A percentile compares a stretch with the other conserved stretches of the same genome.
phyloP scores from a whole-genome alignment of 2,888 invertebrate genomes.

The Brenthis hecate region DNA sequence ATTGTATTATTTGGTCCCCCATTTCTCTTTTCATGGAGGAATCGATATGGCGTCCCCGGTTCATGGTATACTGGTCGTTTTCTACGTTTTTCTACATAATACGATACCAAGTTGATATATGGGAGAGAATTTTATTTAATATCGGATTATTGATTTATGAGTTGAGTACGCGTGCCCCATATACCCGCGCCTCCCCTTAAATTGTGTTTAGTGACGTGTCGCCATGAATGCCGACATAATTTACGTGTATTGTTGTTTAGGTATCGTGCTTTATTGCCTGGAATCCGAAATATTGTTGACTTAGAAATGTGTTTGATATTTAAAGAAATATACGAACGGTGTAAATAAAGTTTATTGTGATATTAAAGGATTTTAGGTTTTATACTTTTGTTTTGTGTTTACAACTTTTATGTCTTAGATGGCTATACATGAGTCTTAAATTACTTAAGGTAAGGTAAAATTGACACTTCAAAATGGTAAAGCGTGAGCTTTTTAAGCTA shows the following conservation, averaged over 20 bases:
- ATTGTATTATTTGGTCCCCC: slow-evolving; percentile 49
- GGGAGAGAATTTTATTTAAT: slow-evolving; percentile 74
- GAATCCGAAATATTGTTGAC: slow-evolving; percentile 17
- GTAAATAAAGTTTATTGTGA: too few species aligned
- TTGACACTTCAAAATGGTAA: too few species aligned
- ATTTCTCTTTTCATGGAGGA: slow-evolving; percentile 31
- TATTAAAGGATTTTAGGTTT: too few species aligned
- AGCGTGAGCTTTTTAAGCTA: too few species aligned
- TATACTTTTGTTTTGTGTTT: too few species aligned
- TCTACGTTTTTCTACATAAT: slow-evolving; percentile 61
- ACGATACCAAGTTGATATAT: slow-evolving; percentile 62
- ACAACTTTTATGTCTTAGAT: too few species aligned
- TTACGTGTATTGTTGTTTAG: slow-evolving; percentile 50
- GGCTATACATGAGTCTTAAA: too few species aligned
- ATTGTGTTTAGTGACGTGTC: slow-evolving; percentile 60
- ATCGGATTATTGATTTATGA: slow-evolving; percentile 76
- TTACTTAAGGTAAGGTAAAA: too few species aligned
- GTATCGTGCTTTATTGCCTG: slow-evolving; percentile 27
- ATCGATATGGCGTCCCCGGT: slow-evolving; percentile 34
- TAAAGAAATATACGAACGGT: slow-evolving; percentile 10
- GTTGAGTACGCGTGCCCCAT: slow-evolving; percentile 52
- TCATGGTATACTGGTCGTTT: slow-evolving; percentile 56
- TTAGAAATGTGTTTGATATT: slow-evolving; percentile 16
- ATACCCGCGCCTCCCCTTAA: slow-evolving; percentile 55
- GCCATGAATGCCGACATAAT: slow-evolving; percentile 53